Evolutionary conservation across 2,797 vertebrate genomes (phyloP).

Genomic region (Botia kubotai): DNA sequence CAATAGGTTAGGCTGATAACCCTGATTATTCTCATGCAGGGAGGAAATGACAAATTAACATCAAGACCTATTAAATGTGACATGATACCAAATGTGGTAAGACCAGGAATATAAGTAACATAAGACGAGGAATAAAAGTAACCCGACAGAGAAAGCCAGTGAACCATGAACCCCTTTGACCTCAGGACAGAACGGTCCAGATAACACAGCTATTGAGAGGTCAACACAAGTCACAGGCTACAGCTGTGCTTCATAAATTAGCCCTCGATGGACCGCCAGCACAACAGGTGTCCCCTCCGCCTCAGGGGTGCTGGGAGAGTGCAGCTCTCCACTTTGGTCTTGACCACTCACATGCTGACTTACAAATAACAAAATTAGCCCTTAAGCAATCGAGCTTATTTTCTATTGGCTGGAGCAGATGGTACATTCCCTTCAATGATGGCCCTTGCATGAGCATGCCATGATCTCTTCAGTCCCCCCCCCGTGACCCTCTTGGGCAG

Average conservation of each 20-base stretch:
- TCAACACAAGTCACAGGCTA: conserved; percentile 52
- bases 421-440: conserved; percentile 37
- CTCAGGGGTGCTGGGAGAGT: conserved; percentile 17
- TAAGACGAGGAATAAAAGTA: background rate
- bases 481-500: conserved; percentile 33
- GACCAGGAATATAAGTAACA: background rate
- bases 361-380: conserved; percentile 55
- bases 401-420: conserved; percentile 50
- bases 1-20: background rate
- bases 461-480: conserved; percentile 36
- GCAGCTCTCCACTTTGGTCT: conserved; percentile 33
- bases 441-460: background rate
- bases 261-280: conserved; percentile 32
- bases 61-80: conserved; percentile 4
- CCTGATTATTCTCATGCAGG: background rate
- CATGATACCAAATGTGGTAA: background rate
- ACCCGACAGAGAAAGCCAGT: conserved; percentile 15
- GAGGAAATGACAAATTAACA: background rate
- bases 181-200: conserved; percentile 1
- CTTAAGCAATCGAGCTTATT: conserved; percentile 30
- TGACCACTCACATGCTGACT: conserved; percentile 43
- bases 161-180: conserved; percentile 10
- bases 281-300: conserved; percentile 53
- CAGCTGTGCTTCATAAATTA: conserved; percentile 66
- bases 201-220: conserved; percentile 34